Base-by-base conservation (phyloP, 2,113 vertebrate species). In the Dicrurus megarhynchus region DNA sequence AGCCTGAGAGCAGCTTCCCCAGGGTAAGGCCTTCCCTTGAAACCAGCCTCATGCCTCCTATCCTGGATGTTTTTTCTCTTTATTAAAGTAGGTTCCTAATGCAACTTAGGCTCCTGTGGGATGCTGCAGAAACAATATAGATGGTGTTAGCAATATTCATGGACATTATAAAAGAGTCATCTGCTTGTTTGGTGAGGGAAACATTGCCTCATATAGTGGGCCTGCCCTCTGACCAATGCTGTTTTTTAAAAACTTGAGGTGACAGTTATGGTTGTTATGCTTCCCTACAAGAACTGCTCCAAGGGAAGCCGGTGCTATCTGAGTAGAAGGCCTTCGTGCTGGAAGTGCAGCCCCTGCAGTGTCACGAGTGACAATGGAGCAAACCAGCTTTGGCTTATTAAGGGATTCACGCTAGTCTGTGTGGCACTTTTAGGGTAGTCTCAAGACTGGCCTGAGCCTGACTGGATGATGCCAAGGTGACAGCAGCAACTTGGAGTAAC, bases 291-390 rank as follows among this genome's bases (percentile, higher is more conserved):
- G 23, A 59, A 15, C 4, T 74, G 15, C 21, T 85, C n/a, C 64
- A 30, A 74, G 24, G 50, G 23, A 77, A 65, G 14, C 30, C 28
- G 73, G 28, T 80, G 14, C 37, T 84, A 3, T 27, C 46, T 28
- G 37, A 65, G 26, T 37, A 15, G 26, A n/a, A 85, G 37, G 20
- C 8, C 42, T 83, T 4, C 3, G 2, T 44, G 20, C n/a, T 76
- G 14, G 12, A 83, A 77, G 50, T 1, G 1, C 14, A 33, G 57
- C 18, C 14, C 35, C 16, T 83, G 2, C 7, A 9, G 24, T 2
- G 4, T 55, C 1, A 0, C 1, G 5, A 64, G 32, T n/a, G 32
- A 21, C 1, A 0, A 41, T 63, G 39, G 56, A 63, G n/a, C 35
- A 71, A n/a, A 65, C 11, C 0, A 5, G 47, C 53, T 90, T 75